These are phyloP conservation scores for Plebejus melissa DNA, from an alignment of 2,888 invertebrate species.

Conservation along the genomic window DNA sequence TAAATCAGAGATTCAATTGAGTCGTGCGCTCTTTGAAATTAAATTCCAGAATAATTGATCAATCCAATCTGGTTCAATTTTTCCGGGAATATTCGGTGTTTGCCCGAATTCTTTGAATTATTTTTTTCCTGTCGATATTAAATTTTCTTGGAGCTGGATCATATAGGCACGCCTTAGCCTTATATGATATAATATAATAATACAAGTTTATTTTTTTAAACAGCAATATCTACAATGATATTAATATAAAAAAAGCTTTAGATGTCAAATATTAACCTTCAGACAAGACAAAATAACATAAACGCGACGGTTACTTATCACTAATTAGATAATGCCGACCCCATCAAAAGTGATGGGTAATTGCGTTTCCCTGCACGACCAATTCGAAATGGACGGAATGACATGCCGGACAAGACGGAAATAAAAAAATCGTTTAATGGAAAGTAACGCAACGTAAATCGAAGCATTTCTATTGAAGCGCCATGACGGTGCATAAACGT, in stretches of 20 bases:
- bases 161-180: neutral
- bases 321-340: conserved; percentile 25
- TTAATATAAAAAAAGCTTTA: too few species aligned
- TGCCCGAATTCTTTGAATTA: neutral
- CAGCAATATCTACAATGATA: too few species aligned
- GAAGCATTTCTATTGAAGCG: conserved; percentile 71
- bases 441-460: conserved; percentile 41
- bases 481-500: conserved; percentile 73
- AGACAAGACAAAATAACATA: neutral
- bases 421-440: conserved; percentile 36
- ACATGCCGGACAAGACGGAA: conserved; percentile 30
- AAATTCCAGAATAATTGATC: conserved; percentile 29
- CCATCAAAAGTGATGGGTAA: conserved; percentile 22
- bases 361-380: conserved; percentile 25
- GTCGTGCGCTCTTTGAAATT: conserved; percentile 23
- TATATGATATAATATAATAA: neutral
- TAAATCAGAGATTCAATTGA: conserved; percentile 33
- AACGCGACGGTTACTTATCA: conserved; percentile 4
- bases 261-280: too few species aligned
- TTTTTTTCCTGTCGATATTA: neutral
- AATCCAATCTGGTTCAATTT: conserved; percentile 10
- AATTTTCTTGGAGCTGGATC: neutral
- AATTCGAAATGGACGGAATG: conserved; percentile 28
- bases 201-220: neutral
- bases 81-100: neutral